Conservation (phyloP, 2,888 invertebrate genomes). For the Thereva unica region DNA sequence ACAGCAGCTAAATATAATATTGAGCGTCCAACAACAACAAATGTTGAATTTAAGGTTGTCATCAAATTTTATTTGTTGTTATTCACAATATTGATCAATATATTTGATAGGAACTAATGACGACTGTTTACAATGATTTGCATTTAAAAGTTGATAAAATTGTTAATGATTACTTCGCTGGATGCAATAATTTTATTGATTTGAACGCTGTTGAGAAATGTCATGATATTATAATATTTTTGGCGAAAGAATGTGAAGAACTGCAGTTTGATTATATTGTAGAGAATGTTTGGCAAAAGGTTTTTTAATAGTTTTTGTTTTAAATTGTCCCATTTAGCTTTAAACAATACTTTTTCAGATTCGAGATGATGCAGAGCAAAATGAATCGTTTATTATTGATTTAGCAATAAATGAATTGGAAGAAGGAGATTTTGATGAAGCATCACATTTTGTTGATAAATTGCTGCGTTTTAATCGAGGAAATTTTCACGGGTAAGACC, state of each 20-base stretch:
- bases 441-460: background rate
- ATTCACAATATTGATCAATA: background rate
- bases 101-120: slow-evolving; percentile 30
- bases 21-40: slow-evolving; percentile 5
- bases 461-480: slow-evolving; percentile 11
- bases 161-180: slow-evolving; percentile 27
- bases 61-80: background rate
- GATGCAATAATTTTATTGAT: slow-evolving; percentile 4
- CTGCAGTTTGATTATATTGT: slow-evolving; percentile 4
- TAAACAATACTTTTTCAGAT: background rate
- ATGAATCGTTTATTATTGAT: slow-evolving; percentile 25
- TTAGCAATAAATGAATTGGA: slow-evolving; percentile 26
- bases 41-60: slow-evolving; percentile 31
- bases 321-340: background rate
- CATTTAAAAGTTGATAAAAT: slow-evolving; percentile 10
- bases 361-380: slow-evolving; percentile 4
- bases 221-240: slow-evolving; percentile 19
- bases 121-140: slow-evolving; percentile 31
- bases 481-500: slow-evolving; percentile 31
- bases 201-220: background rate
- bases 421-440: slow-evolving; percentile 4
- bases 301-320: slow-evolving; percentile 6
- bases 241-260: slow-evolving; percentile 28
- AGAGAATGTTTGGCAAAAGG: slow-evolving; percentile 15
- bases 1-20: slow-evolving; percentile 33